Evolutionary conservation across 2,888 invertebrate genomes (phyloP).

Genomic region (Azorinus chamasolen): DNA sequence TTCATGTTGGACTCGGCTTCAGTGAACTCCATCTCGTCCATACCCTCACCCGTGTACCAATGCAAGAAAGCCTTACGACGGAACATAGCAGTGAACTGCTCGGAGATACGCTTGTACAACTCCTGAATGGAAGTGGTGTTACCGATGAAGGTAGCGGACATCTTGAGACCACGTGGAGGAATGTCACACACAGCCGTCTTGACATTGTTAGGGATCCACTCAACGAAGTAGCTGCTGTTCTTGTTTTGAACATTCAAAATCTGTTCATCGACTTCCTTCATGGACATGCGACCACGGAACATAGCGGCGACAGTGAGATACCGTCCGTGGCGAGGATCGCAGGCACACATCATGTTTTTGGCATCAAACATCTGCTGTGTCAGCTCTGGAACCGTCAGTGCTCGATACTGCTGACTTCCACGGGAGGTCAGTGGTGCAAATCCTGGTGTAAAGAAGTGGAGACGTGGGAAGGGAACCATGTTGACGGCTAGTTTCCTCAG

Average conservation of each 20-base stretch:
- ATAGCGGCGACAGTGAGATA: conserved; percentile 91
- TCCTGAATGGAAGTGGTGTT: conserved; percentile 85
- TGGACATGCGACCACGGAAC: conserved; percentile 96
- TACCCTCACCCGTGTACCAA: conserved; percentile 99
- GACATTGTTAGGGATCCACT: conserved; percentile 97
- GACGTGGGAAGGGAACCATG: too few relatives aligned
- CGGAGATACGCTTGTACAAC: conserved; percentile 82
- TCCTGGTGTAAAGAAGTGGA: conserved; percentile 97
- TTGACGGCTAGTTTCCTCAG: conserved; percentile 91
- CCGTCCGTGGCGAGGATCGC: conserved; percentile 96
- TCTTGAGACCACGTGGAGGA: conserved; percentile 93
- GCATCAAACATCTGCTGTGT: too few relatives aligned
- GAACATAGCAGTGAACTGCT: conserved; percentile 94
- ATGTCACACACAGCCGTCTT: conserved; percentile 97
- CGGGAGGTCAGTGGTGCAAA: conserved; percentile 90
- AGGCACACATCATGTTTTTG: conserved; percentile 99
- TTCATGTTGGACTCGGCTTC: conserved; percentile 98
- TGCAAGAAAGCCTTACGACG: conserved; percentile 98
- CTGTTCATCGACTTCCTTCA: conserved; percentile 96
- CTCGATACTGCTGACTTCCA: conserved; percentile 83
- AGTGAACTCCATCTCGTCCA: conserved; percentile 95
- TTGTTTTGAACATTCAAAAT: conserved; percentile 98
- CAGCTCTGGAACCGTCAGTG: too few relatives aligned
- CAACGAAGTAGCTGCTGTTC: conserved; percentile 94
- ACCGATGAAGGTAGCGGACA: conserved; percentile 89